These are phyloP conservation scores for Drosophila watanabei DNA, from an alignment of 1,140 invertebrate genomes.

Conservation along the genomic window DNA sequence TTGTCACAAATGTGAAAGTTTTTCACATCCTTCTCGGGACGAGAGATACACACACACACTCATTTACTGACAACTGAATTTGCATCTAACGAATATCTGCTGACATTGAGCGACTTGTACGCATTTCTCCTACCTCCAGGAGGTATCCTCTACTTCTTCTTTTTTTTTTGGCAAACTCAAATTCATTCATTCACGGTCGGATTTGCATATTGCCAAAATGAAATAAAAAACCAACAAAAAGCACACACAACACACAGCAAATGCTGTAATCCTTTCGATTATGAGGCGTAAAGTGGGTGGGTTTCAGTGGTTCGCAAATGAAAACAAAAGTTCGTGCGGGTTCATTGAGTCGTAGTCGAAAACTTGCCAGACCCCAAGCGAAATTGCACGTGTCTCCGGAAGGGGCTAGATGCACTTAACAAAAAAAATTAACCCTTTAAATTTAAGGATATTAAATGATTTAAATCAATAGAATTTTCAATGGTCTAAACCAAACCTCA, in stretches of 20 bases:
- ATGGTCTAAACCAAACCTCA: no score
- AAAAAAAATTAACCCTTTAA: no score
- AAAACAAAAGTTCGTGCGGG: constrained; percentile 82
- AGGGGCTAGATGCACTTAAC: not conserved
- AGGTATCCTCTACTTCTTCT: not conserved
- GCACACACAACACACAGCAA: constrained; percentile 1
- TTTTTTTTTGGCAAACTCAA: constrained; percentile 18
- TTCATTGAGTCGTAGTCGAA: constrained; percentile 76
- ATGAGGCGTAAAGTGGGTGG: constrained; percentile 15
- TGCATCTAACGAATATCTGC: constrained; percentile 65
- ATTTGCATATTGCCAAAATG: constrained; percentile 58
- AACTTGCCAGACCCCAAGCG: constrained; percentile 61
- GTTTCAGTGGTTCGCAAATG: constrained; percentile 43
- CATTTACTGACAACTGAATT: constrained; percentile 46
- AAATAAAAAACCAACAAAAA: not conserved
- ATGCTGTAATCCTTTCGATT: constrained; percentile 56
- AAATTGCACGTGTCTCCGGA: constrained; percentile 44
- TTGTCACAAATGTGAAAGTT: constrained; percentile 83
- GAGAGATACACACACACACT: constrained; percentile 22
- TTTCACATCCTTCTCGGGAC: constrained; percentile 50
- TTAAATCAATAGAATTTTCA: no score
- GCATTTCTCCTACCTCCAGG: constrained; percentile 45
- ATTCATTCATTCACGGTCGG: constrained; percentile 61
- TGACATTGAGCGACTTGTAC: constrained; percentile 79
- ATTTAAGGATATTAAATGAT: no score